Conservation (phyloP, 2,888 invertebrate species). For the Euproctis similis region DNA sequence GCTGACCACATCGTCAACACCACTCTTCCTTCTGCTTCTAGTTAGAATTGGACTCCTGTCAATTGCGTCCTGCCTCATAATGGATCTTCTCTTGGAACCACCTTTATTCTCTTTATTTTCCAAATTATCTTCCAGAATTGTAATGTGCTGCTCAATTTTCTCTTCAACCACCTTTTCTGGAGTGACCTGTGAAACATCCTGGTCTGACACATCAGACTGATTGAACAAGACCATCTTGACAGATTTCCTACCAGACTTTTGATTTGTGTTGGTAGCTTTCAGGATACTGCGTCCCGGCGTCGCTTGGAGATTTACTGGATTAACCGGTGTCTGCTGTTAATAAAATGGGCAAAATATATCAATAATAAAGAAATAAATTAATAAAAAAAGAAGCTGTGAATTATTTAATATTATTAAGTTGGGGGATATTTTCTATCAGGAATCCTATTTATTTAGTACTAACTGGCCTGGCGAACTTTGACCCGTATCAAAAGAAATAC, state of each 20-base stretch:
- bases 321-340: constrained; percentile 33
- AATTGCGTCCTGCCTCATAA: constrained; percentile 42
- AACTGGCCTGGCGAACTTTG: too few species aligned
- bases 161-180: too few species aligned
- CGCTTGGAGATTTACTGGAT: constrained; percentile 36
- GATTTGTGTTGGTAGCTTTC: constrained; percentile 33
- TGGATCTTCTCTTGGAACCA: constrained; percentile 29
- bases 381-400: too few species aligned
- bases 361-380: too few species aligned
- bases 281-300: constrained; percentile 61
- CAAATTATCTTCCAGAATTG: too few species aligned
- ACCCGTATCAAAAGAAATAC: too few species aligned
- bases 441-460: too few species aligned
- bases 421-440: too few species aligned
- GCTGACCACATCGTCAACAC: constrained; percentile 9
- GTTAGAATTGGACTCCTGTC: constrained; percentile 36
- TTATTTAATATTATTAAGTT: too few species aligned
- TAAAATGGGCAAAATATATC: not conserved
- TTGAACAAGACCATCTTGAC: constrained; percentile 54
- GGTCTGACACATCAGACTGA: constrained; percentile 25
- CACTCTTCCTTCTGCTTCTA: constrained; percentile 40
- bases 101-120: constrained; percentile 26
- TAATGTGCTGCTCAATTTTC: too few species aligned
- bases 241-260: constrained; percentile 39
- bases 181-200: constrained; percentile 8